Evolutionary conservation across 2,797 vertebrate species (phyloP), one percentile per base, ranked within the genome.

Genomic region (Girardinus metallicus): DNA sequence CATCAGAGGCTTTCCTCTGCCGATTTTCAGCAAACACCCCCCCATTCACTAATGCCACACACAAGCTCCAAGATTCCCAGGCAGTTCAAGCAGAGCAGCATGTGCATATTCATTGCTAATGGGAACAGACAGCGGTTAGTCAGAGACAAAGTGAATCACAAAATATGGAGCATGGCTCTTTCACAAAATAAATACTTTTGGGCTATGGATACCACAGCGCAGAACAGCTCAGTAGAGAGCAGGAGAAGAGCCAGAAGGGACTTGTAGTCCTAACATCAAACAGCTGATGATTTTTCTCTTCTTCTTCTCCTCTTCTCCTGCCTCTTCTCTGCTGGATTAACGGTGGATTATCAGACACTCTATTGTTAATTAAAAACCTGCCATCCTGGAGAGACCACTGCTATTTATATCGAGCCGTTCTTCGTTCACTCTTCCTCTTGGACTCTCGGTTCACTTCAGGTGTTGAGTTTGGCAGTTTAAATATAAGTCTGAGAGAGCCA

Each of bases 81-180:
- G 85, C 85, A 85, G 90, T 93, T 89, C 86, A 80, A 90, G 87
- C 87, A 73, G 85, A 89, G 87, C 86, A 4, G 83, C 86, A n/a
- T 71, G 84, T 85, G 82, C 91, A 91, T 80, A 89, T 93, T 93
- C 91, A 86, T 78, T n/a, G 76, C 93, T 95, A 96, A 96, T 95
- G 87, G 91, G 94, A 96, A 94, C 94, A 94, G 95, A 95, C 95
- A 95, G 93, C 86, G 82, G 92, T 93, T 93, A 94, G 89, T 95
- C 93, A 91, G 93, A 93, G 90, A 95, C 94, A 96, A 95, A 96
- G 93, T 95, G 94, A 95, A 95, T 95, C 87, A 89, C 92, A 95
- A 95, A 95, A 95, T 93, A 92, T 93, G 91, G 87, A 94, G 91
- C 85, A 89, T 84, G 92, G 92, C 92, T 91, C 90, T 92, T 90